Base-by-base conservation (phyloP, 1,140 invertebrate species). In the Lepidurus arcticus region DNA sequence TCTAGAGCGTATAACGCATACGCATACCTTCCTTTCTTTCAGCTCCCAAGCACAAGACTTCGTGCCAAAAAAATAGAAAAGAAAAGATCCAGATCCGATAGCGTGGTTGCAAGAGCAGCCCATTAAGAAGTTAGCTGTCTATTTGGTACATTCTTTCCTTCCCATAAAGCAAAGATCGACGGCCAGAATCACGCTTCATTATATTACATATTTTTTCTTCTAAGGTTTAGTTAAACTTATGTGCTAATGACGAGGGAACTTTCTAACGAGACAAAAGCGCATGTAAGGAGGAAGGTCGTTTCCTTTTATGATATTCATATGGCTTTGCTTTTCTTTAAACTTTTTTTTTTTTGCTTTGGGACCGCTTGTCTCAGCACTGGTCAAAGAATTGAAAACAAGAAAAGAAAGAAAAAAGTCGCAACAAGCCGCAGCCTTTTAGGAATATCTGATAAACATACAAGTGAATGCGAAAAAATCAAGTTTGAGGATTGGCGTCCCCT, bases 211-310 rank as follows among this genome's bases (percentile, higher is more conserved):
- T 13, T n/a, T n/a, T 34, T 34, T 34, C 34, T 34, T 34, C 1
- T n/a, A 16, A 65, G 13, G 53, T 65, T 65, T 65, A 65, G 53
- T 65, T 21, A 34, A 65, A 65, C 53, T 65, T 13, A 65, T 65
- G 53, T 65, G 53, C 53, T 65, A 65, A 16, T 65, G 53, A 65
- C 13, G 53, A 65, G 13, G 53, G 13, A 65, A 65, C 53, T 65
- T 65, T 65, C 53, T 65, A 65, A 34, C 8, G n/a, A 65, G 53
- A 65, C 21, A 65, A 21, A 65, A 65, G 53, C 13, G 7, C 13
- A 65, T 65, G 21, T 65, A 65, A 65, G 53, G 21, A 65, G 13
- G 53, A 65, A 65, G 21, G 53, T 16, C 53, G 13, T 65, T 65
- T 21, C 53, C 13, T 13, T 65, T 7, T 65, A 9, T 7, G 53